These are phyloP conservation scores for Oxycera nigricornis DNA, from an alignment of 2,888 invertebrate genomes.

Conservation along the genomic window DNA sequence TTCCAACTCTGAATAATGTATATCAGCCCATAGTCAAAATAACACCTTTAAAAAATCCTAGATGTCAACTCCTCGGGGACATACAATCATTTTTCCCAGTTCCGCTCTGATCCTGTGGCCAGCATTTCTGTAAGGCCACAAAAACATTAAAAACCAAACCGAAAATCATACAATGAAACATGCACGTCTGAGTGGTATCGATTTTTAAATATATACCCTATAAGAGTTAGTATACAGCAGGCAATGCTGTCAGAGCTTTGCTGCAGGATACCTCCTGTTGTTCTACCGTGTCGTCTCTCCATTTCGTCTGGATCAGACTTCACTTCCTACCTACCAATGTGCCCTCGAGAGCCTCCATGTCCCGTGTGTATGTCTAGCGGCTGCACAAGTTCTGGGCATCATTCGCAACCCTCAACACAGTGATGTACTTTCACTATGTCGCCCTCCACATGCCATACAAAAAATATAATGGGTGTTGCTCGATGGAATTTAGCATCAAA, in stretches of 20 bases:
- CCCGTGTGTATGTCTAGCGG: constrained; percentile 32
- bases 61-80: not conserved
- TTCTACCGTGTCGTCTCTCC: constrained; percentile 5
- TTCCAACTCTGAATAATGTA: too few relatives aligned
- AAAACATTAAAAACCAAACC: constrained; percentile 45
- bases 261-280: constrained; percentile 11
- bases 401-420: not conserved
- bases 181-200: constrained; percentile 47
- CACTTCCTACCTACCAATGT: constrained; percentile 5
- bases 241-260: not conserved
- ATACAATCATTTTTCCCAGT: not conserved
- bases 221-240: constrained; percentile 9
- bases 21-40: not conserved
- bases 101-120: constrained; percentile 1
- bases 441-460: not conserved
- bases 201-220: constrained; percentile 45
- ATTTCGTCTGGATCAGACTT: constrained; percentile 18
- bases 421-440: constrained; percentile 8
- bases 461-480: not conserved
- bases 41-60: not conserved
- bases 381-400: too few relatives aligned
- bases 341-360: constrained; percentile 26
- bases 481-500: not conserved
- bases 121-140: not conserved
- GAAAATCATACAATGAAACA: constrained; percentile 44